These are phyloP conservation scores for Drosophila setosimentum DNA, from an alignment of 2,888 invertebrate genomes.

Conservation along the genomic window DNA sequence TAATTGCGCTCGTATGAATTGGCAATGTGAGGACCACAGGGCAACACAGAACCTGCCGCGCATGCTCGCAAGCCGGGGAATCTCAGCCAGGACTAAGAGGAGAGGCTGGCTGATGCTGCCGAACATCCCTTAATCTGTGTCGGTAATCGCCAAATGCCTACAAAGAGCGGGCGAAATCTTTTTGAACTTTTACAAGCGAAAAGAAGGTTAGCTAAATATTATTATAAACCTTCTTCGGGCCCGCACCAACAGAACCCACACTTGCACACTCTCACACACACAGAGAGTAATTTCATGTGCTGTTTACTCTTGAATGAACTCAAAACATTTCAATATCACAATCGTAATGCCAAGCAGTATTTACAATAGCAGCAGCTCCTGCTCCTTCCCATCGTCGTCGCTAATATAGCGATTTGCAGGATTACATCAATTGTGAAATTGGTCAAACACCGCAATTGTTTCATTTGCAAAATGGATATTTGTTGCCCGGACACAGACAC, in stretches of 20 bases:
- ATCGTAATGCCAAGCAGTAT: constrained; percentile 58
- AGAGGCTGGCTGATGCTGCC: constrained; percentile 27
- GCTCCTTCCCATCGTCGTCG: constrained; percentile 36
- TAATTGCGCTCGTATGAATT: constrained; percentile 78
- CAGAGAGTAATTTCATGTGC: constrained; percentile 61
- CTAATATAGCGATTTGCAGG: constrained; percentile 79
- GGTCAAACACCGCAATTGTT: constrained; percentile 84
- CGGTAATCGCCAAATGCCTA: constrained; percentile 83
- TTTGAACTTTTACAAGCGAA: constrained; percentile 83
- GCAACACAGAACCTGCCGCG: constrained; percentile 60
- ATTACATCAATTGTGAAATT: constrained; percentile 83
- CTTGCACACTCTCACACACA: background rate
- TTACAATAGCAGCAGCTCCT: constrained; percentile 20
- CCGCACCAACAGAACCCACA: constrained; percentile 66
- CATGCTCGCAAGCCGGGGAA: constrained; percentile 59
- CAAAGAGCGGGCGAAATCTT: constrained; percentile 82
- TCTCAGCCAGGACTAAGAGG: constrained; percentile 9
- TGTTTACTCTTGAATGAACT: constrained; percentile 84
- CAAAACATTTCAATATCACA: constrained; percentile 80
- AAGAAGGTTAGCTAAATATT: constrained; percentile 83
- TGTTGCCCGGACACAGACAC: constrained; percentile 64
- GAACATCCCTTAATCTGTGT: constrained; percentile 85
- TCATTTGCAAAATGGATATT: constrained; percentile 84
- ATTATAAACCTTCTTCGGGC: constrained; percentile 75
- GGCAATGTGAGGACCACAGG: constrained; percentile 26